A percentile compares a stretch with the other conserved stretches of the same genome.
phyloP scores from a whole-genome alignment of 2,888 invertebrate genomes.

The Drosophila pegasa region DNA sequence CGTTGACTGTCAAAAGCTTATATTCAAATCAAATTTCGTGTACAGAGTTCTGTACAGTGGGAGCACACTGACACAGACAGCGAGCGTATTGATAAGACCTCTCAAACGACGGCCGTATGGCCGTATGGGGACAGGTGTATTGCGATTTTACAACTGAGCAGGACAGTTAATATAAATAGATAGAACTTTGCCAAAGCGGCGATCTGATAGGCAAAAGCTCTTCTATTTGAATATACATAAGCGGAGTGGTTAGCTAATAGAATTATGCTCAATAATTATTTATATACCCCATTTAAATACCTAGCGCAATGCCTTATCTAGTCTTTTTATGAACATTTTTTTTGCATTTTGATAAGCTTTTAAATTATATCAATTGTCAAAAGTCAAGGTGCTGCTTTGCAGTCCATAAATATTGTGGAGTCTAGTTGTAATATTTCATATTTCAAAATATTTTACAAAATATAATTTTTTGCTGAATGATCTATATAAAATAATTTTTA shows the following conservation, averaged over 20 bases:
- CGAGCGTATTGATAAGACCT: conserved; percentile 54
- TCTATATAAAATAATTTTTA: too few species aligned
- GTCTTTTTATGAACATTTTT: too few species aligned
- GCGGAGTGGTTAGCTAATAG: background rate
- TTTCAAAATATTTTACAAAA: too few species aligned
- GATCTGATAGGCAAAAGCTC: conserved; percentile 8
- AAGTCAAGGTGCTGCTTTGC: too few species aligned
- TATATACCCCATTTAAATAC: background rate
- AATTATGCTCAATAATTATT: background rate
- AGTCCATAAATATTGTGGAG: too few species aligned
- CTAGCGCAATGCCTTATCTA: too few species aligned
- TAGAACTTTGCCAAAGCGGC: conserved; percentile 1
- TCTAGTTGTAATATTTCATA: too few species aligned
- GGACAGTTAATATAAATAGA: conserved; percentile 23
- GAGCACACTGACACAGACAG: conserved; percentile 31
- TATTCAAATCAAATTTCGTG: conserved; percentile 73
- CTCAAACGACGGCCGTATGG: conserved; percentile 14
- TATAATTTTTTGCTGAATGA: too few species aligned
- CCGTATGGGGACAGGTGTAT: conserved; percentile 57
- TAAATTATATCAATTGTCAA: too few species aligned
- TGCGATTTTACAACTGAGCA: conserved; percentile 25
- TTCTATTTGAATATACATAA: too few species aligned
- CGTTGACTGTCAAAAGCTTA: conserved; percentile 67
- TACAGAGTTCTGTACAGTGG: conserved; percentile 55
- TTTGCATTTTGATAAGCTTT: too few species aligned